Evolutionary conservation across 92 coral and sea anemone species (phyloP).

Genomic region (Isaurus tuberculatus): DNA sequence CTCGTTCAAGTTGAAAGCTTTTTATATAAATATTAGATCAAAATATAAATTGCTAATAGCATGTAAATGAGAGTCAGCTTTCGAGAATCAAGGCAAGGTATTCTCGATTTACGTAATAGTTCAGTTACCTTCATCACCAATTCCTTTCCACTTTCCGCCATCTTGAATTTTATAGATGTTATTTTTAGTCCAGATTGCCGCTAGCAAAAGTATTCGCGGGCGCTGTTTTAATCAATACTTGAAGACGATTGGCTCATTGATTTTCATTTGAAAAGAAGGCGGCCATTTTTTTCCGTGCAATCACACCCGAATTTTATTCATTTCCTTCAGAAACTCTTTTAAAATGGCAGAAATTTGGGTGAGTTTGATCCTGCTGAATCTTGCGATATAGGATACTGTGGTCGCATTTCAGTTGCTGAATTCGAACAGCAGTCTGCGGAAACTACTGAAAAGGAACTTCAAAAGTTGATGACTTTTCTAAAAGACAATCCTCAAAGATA

Average conservation of each 20-base stretch:
- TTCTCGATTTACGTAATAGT: not conserved
- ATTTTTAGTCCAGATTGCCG: not conserved
- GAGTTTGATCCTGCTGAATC: conserved; percentile 67
- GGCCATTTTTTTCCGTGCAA: conserved; percentile 16
- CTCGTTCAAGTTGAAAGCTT: not conserved
- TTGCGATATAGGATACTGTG: conserved; percentile 49
- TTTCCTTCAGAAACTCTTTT: not conserved
- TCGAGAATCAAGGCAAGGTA: not conserved
- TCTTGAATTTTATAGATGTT: too few relatives aligned
- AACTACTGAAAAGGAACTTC: conserved; percentile 68
- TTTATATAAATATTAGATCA: not conserved
- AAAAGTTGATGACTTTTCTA: conserved; percentile 55
- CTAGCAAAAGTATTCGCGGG: conserved; percentile 16
- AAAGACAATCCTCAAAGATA: conserved; percentile 53
- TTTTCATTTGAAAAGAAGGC: conserved; percentile 37
- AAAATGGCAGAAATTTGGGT: conserved; percentile 55
- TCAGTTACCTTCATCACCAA: conserved; percentile 35
- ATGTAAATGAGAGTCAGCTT: not conserved
- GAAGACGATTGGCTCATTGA: conserved; percentile 21
- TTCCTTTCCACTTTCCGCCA: conserved; percentile 47
- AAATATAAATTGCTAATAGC: not conserved
- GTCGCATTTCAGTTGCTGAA: conserved; percentile 52
- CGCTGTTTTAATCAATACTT: not conserved
- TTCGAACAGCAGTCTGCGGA: conserved; percentile 58
- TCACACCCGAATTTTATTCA: not conserved